Conservation (phyloP, 2,888 invertebrate genomes). For the Dryocosmus kuriphilus region DNA sequence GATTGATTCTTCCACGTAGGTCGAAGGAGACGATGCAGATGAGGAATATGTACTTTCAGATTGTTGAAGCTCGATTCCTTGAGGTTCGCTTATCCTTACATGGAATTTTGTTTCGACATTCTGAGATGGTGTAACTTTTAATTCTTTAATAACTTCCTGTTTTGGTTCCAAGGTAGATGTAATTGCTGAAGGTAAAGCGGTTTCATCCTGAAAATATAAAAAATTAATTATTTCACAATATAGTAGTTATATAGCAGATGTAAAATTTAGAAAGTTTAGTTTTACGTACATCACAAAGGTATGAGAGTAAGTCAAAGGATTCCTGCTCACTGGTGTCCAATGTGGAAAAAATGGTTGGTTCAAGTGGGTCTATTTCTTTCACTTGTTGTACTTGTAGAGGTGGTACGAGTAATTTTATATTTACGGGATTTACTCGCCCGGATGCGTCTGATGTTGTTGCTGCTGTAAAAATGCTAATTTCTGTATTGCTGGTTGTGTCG, state of each 20-base stretch:
- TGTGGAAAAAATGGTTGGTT: slow-evolving; percentile 62
- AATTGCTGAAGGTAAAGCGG: slow-evolving; percentile 7
- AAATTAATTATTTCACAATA: neutral
- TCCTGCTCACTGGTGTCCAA: slow-evolving; percentile 65
- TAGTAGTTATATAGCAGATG: no score
- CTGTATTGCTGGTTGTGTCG: slow-evolving; percentile 40
- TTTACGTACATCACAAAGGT: slow-evolving; percentile 73
- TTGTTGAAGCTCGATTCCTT: neutral
- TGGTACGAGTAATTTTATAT: slow-evolving; percentile 50
- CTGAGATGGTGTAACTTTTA: neutral
- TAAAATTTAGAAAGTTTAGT: neutral
- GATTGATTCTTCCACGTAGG: neutral
- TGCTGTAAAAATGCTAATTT: slow-evolving; percentile 6
- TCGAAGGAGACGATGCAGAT: slow-evolving; percentile 17
- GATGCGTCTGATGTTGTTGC: slow-evolving; percentile 44
- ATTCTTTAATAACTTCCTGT: neutral
- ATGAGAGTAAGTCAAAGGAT: slow-evolving; percentile 74
- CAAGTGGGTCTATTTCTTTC: slow-evolving; percentile 57
- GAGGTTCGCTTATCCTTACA: neutral
- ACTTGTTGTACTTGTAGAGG: neutral
- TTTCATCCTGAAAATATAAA: slow-evolving; percentile 25
- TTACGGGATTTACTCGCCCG: slow-evolving; percentile 39
- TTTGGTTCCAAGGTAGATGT: neutral
- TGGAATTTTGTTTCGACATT: neutral
- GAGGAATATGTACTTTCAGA: neutral